Conservation (phyloP, 2,888 invertebrate species). For the Thera britannica region DNA sequence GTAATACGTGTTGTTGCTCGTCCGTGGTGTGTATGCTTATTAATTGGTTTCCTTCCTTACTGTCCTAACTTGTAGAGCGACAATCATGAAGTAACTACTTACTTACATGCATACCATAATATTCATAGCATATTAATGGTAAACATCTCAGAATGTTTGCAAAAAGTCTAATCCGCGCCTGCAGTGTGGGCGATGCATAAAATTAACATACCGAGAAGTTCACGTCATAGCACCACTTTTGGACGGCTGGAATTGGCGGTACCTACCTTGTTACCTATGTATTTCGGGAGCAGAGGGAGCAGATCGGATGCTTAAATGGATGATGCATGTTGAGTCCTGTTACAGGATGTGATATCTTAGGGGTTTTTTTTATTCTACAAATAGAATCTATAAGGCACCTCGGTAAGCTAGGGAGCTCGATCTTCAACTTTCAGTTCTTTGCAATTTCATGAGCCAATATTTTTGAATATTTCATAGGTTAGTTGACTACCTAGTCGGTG, state of each 20-base stretch:
- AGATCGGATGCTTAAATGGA: constrained; percentile 10
- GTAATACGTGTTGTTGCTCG: too few relatives aligned
- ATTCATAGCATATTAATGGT: too few relatives aligned
- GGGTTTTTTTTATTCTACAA: background rate
- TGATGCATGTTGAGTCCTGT: background rate
- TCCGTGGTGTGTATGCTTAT: too few relatives aligned
- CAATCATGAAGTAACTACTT: too few relatives aligned
- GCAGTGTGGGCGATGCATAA: constrained; percentile 18
- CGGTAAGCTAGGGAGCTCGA: too few relatives aligned
- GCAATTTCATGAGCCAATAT: too few relatives aligned
- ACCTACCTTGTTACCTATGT: background rate
- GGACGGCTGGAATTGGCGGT: constrained; percentile 15
- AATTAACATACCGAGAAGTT: constrained; percentile 10
- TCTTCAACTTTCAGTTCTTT: too few relatives aligned
- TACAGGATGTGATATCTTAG: constrained; percentile 5
- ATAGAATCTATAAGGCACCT: background rate
- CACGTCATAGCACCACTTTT: constrained; percentile 12
- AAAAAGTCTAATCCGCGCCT: constrained; percentile 14
- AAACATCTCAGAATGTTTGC: constrained; percentile 7
- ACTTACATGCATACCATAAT: too few relatives aligned
- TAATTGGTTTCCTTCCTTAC: too few relatives aligned
- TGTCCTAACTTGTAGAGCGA: too few relatives aligned
- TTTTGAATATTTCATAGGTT: too few relatives aligned
- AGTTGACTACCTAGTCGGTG: too few relatives aligned
- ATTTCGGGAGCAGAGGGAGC: constrained; percentile 20